phyloP scores from a whole-genome alignment of 2,888 invertebrate species.

The Creontiades dilutus region DNA sequence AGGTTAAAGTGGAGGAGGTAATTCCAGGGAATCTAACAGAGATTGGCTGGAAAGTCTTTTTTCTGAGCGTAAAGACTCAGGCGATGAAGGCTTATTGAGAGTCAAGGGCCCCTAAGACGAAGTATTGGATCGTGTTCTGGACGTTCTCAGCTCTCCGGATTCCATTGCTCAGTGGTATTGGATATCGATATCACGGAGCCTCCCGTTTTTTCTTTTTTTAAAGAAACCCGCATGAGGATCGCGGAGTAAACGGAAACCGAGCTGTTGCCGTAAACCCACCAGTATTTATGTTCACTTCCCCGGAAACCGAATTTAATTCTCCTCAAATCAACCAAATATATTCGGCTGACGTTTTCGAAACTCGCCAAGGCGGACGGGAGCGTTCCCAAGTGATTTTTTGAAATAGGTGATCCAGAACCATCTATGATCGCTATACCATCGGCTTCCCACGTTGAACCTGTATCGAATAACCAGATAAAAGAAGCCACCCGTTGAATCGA shows the following conservation, averaged over 20 bases:
- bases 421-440: too few species aligned
- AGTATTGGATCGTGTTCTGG: constrained; percentile 15
- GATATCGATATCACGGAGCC: background rate
- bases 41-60: constrained; percentile 7
- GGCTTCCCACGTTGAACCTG: too few species aligned
- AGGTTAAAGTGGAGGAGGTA: background rate
- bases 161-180: constrained; percentile 32
- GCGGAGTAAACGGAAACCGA: background rate
- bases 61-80: background rate
- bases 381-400: too few species aligned
- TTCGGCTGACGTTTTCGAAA: too few species aligned
- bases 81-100: constrained; percentile 21
- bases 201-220: background rate
- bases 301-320: too few species aligned
- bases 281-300: too few species aligned
- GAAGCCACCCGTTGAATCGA: too few species aligned
- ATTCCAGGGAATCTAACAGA: background rate
- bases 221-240: background rate
- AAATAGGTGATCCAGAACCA: too few species aligned
- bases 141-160: background rate
- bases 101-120: constrained; percentile 17
- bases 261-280: background rate
- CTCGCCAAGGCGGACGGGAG: too few species aligned
- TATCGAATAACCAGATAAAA: too few species aligned
- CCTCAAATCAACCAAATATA: too few species aligned